These are phyloP conservation scores for Aythya baeri DNA, from an alignment of 2,113 vertebrate species.

Conservation along the genomic window DNA sequence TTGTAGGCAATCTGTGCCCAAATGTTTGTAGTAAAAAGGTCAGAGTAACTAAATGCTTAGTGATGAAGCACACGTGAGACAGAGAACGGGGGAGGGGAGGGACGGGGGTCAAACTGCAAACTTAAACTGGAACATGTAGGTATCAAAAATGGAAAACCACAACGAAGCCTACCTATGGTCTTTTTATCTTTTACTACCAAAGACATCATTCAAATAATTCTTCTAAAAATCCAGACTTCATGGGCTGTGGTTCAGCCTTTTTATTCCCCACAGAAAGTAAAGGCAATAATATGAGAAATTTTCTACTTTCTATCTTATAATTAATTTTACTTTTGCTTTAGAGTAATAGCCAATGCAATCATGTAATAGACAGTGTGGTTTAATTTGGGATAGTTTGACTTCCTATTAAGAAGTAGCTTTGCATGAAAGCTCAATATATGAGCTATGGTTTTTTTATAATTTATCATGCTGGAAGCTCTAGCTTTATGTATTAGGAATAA, in stretches of 20 bases:
- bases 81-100: no score
- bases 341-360: neutral
- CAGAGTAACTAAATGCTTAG: conserved; percentile 14
- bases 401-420: conserved; percentile 15
- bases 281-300: neutral
- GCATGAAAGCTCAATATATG: neutral
- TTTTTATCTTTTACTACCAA: neutral
- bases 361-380: neutral
- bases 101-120: neutral
- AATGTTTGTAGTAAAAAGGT: conserved; percentile 27
- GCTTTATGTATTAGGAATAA: neutral
- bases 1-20: conserved; percentile 4
- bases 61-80: neutral
- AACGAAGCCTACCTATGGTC: neutral
- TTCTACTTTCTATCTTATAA: neutral
- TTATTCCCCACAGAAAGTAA: neutral
- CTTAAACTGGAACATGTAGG: neutral
- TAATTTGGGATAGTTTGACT: neutral
- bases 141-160: neutral
- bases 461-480: neutral
- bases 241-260: neutral
- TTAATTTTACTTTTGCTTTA: conserved; percentile 15
- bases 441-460: neutral
- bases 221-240: neutral
- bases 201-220: neutral